These are phyloP conservation scores for Myotis brandtii DNA, from an alignment of 2,113 vertebrate species.

Conservation along the genomic window DNA sequence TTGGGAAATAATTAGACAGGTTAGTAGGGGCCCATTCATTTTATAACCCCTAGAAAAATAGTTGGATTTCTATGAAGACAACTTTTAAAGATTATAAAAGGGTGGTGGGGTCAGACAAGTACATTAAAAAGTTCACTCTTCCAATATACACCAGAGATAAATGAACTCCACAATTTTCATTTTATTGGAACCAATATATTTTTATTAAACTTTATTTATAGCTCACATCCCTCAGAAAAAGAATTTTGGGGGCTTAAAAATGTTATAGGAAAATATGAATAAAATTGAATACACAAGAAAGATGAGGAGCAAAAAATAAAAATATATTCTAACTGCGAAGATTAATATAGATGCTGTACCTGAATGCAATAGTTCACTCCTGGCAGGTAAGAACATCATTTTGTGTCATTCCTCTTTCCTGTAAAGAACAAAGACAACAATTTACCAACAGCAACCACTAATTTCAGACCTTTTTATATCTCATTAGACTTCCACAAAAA, in stretches of 20 bases:
- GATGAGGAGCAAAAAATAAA: background rate
- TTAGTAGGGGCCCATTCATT: background rate
- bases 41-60: background rate
- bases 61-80: background rate
- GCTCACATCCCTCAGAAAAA: background rate
- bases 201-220: conserved; percentile 38
- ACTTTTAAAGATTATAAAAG: background rate
- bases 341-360: background rate
- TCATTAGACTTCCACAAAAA: background rate
- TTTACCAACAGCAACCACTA: background rate
- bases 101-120: background rate
- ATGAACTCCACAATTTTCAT: background rate
- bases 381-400: background rate
- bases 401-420: background rate
- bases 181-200: background rate
- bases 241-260: background rate
- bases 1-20: background rate
- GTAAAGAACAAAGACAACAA: background rate
- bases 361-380: background rate
- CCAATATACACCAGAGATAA: background rate
- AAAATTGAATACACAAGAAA: background rate
- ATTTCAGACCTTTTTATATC: conserved; percentile 5
- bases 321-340: background rate
- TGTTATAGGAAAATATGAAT: background rate
- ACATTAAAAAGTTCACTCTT: conserved; percentile 1